Conservation (phyloP, 1,140 invertebrate genomes). For the Drosophila baimaii region DNA sequence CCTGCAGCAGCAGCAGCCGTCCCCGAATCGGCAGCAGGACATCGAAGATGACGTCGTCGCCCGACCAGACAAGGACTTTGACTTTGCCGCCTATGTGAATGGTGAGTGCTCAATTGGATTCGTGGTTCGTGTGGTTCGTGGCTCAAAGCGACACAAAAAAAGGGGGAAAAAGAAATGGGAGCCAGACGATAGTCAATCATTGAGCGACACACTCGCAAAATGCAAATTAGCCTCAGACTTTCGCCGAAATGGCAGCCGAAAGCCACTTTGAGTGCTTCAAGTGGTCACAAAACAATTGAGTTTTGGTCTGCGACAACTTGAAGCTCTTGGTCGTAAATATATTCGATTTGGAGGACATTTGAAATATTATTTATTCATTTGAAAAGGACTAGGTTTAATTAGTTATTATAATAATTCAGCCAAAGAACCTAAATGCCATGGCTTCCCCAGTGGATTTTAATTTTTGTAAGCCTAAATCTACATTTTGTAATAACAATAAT, state of each 20-base stretch:
- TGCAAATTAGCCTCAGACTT: slow-evolving; percentile 26
- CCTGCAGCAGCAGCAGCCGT: slow-evolving; percentile 12
- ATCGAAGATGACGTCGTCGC: slow-evolving; percentile 26
- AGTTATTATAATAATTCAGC: too few relatives aligned
- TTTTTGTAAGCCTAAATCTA: too few relatives aligned
- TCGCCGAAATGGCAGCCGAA: slow-evolving; percentile 4
- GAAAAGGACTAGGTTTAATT: too few relatives aligned
- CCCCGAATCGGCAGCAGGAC: slow-evolving; percentile 15
- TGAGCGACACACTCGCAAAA: slow-evolving; percentile 3
- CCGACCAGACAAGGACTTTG: slow-evolving; percentile 45
- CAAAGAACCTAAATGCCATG: too few relatives aligned
- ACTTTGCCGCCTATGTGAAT: slow-evolving; percentile 61
- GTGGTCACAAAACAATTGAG: slow-evolving; percentile 31
- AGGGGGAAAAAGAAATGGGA: too few relatives aligned
- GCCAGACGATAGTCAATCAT: slow-evolving; percentile 11
- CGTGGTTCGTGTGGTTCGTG: not conserved
- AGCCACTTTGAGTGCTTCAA: slow-evolving; percentile 27
- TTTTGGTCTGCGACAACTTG: slow-evolving; percentile 3
- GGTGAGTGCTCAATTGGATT: slow-evolving; percentile 49
- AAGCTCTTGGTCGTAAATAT: not conserved
- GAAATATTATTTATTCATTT: too few relatives aligned
- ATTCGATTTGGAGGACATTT: too few relatives aligned
- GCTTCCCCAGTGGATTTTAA: too few relatives aligned
- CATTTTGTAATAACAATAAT: too few relatives aligned
- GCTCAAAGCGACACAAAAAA: too few relatives aligned